Conservation (phyloP, 2,797 vertebrate species). For the Neoniphon sammara region DNA sequence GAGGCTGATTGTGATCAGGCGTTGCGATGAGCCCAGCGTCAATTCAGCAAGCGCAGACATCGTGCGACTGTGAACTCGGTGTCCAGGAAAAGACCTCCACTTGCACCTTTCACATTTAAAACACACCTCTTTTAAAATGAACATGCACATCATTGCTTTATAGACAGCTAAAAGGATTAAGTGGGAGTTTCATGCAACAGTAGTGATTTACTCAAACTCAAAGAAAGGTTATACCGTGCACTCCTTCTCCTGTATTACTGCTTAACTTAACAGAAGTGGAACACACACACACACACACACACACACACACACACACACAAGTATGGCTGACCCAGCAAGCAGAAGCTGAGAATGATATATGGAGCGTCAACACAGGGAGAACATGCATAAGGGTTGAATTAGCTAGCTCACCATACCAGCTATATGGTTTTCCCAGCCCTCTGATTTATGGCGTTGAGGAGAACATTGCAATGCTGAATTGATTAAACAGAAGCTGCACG, state of each 20-base stretch:
- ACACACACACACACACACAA: background rate
- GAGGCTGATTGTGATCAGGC: too few species aligned
- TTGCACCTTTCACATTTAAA: too few species aligned
- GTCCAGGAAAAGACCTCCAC: background rate
- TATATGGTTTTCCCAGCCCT: slow-evolving; percentile 9
- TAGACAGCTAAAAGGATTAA: background rate
- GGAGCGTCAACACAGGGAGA: slow-evolving; percentile 2
- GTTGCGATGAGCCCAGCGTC: too few species aligned
- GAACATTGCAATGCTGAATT: slow-evolving; percentile 20
- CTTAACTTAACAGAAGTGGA: background rate
- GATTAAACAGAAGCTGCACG: slow-evolving; percentile 34
- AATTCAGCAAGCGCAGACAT: too few species aligned
- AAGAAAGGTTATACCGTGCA: background rate
- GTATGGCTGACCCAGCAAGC: background rate
- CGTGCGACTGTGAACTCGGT: too few species aligned
- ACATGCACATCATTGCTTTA: background rate
- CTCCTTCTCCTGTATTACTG: background rate
- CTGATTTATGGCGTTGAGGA: slow-evolving; percentile 28
- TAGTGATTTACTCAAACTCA: background rate
- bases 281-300: too few species aligned
- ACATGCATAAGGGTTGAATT: slow-evolving; percentile 9
- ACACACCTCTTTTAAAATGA: too few species aligned
- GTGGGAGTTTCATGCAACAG: background rate
- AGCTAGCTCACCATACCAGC: background rate
- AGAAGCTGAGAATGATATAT: slow-evolving; percentile 13